Conservation (phyloP, 2,888 invertebrate species). For the Phasia obesa region DNA sequence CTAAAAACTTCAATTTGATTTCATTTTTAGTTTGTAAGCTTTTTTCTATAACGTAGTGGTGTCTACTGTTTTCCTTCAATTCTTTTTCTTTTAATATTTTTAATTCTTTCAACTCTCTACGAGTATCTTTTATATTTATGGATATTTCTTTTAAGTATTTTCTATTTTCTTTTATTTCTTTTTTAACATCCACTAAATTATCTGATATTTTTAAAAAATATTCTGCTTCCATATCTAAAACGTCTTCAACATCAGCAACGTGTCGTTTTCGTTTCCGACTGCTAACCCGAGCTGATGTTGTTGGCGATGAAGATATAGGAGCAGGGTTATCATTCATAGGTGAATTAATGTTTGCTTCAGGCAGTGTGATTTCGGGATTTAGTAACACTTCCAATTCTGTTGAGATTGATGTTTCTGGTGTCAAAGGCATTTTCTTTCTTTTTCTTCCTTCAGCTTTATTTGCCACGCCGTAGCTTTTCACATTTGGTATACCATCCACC, state of each 20-base stretch:
- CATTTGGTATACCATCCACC: too few species aligned
- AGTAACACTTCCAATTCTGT: not conserved
- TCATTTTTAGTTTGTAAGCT: too few species aligned
- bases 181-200: not conserved
- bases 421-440: not conserved
- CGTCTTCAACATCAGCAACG: too few species aligned
- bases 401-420: not conserved
- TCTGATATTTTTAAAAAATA: not conserved
- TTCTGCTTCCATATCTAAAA: not conserved
- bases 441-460: not conserved
- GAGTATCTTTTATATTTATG: not conserved
- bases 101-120: not conserved
- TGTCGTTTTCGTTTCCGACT: conserved; percentile 1
- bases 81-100: too few species aligned
- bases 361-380: too few species aligned
- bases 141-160: not conserved
- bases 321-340: not conserved
- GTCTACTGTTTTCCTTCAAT: too few species aligned
- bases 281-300: not conserved
- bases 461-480: not conserved
- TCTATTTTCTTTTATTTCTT: not conserved
- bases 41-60: too few species aligned
- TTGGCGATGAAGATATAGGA: conserved; percentile 1
- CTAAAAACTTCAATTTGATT: too few species aligned
- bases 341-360: not conserved